These are phyloP conservation scores for Chironomus tepperi DNA, from an alignment of 1,140 invertebrate genomes.

Conservation along the genomic window DNA sequence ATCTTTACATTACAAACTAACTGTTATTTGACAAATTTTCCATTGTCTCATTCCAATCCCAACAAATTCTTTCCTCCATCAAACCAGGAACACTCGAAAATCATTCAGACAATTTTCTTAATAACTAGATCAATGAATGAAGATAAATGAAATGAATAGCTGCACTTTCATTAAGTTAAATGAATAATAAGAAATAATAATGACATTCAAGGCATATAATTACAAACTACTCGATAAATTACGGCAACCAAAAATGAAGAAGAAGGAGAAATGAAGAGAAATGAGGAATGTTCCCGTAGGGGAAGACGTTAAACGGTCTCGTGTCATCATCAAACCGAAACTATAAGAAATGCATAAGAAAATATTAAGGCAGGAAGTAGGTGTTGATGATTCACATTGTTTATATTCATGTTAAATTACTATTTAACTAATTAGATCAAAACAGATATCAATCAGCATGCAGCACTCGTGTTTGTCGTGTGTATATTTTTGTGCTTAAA, in stretches of 20 bases:
- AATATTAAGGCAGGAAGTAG: constrained; percentile 12
- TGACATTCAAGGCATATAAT: no score
- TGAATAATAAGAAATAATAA: no score
- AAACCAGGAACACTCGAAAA: no score
- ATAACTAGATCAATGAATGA: no score
- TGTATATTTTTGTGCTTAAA: no score
- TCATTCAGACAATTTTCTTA: no score
- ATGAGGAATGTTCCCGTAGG: background rate
- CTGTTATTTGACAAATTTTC: no score
- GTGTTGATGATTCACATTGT: background rate
- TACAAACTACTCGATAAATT: background rate
- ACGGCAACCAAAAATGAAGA: background rate
- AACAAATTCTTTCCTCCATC: no score
- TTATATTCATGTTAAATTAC: background rate
- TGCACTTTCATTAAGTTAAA: no score
- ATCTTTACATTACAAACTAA: no score
- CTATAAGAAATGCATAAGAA: background rate
- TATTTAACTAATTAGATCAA: constrained; percentile 19
- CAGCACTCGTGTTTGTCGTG: background rate
- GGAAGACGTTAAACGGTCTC: background rate
- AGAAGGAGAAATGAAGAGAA: background rate
- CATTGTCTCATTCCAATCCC: no score
- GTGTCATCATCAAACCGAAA: background rate
- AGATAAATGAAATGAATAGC: no score
- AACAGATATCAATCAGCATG: constrained; percentile 17